Evolutionary conservation across 2,888 invertebrate genomes (phyloP), one percentile per base, ranked within the genome.

Genomic region (Sminthurinus aureus): DNA sequence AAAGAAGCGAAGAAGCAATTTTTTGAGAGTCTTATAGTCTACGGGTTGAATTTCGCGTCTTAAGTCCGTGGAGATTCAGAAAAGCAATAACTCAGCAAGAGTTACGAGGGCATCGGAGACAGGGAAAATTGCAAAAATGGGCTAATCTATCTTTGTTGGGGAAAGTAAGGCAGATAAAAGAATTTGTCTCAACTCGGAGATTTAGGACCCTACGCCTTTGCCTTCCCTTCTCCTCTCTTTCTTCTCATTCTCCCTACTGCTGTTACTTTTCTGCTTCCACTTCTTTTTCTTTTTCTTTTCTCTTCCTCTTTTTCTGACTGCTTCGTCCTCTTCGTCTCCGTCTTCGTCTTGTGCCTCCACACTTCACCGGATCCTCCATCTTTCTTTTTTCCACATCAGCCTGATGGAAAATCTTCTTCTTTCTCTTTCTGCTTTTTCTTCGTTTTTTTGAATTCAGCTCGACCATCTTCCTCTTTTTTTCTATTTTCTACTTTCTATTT

Each of bases 71-170:
- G 88, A 88, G 88, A 88, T 88, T 88, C 87, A 86, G 85, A 85
- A 85, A 85, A 92, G 92, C 93, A 93, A 94, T 95, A 94, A 94
- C 94, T 95, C 94, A 94, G 94, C 91, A 92, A 92, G 93, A 94
- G 94, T 95, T 95, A 95, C 94, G 94, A 93, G 93, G 94, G 93
- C 93, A 94, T 94, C 94, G 95, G 95, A 95, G 95, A 95, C 95
- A 95, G 95, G 94, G 94, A 95, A 95, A 95, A 88, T 95, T 95
- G 95, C 95, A 95, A 95, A 95, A 95, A 95, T 95, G 95, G 89
- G 93, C 94, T 94, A 94, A 95, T 95, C 94, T 94, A 95, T 95
- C 95, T 95, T 93, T 93, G 93, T 93, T 93, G 93, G 93, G 92
- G 92, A 88, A 89, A 89, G 88, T 88, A 88, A 88, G 87, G 89